Evolutionary conservation across 2,888 invertebrate species (phyloP).

Genomic region (Pollenia amentaria): DNA sequence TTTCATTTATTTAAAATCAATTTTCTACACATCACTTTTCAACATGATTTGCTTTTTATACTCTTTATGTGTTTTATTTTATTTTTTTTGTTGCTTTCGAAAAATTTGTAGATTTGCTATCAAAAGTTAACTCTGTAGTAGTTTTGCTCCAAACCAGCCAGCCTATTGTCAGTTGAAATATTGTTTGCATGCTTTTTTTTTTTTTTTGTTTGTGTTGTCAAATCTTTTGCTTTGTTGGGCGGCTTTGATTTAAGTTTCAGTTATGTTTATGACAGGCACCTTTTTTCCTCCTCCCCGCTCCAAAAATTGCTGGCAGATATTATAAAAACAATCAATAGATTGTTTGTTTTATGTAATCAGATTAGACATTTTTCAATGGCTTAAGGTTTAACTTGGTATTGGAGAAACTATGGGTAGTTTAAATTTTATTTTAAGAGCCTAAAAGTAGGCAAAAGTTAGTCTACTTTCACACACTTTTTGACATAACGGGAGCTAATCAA

Average conservation of each 20-base stretch:
- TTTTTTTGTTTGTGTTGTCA: neutral
- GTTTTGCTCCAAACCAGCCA: constrained; percentile 10
- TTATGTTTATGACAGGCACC: constrained; percentile 52
- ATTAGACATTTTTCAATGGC: constrained; percentile 24
- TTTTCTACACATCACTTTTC: constrained; percentile 60
- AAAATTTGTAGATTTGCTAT: neutral
- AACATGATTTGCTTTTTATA: constrained; percentile 45
- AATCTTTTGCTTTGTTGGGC: constrained; percentile 32
- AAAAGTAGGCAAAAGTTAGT: constrained; percentile 36
- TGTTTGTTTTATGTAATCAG: constrained; percentile 41
- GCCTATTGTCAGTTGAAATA: constrained; percentile 44
- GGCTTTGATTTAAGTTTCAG: constrained; percentile 43
- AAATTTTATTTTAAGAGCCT: constrained; percentile 20
- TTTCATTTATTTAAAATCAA: constrained; percentile 68
- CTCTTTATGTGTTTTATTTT: neutral
- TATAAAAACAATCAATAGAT: constrained; percentile 43
- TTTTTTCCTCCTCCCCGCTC: neutral
- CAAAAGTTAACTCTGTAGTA: neutral
- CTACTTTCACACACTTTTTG: neutral
- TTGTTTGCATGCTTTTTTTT: neutral
- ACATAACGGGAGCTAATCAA: too few relatives aligned
- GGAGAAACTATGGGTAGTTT: constrained; percentile 6
- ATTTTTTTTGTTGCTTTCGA: neutral
- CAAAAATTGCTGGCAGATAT: neutral
- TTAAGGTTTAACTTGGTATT: constrained; percentile 9